Conservation (phyloP, 2,888 invertebrate genomes). For the Leptogaster cylindrica region DNA sequence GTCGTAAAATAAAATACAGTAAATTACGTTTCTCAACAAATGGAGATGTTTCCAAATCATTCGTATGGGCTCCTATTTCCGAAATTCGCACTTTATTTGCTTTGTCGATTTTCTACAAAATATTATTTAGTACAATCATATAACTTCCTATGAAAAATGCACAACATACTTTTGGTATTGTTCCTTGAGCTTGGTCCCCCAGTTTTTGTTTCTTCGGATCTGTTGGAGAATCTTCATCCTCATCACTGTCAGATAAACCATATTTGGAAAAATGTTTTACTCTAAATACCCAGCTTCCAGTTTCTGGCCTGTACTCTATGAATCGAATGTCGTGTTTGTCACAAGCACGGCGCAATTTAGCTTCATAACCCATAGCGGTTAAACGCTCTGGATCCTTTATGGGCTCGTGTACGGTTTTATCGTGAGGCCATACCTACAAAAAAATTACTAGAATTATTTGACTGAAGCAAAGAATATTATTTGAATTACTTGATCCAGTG, state of each 20-base stretch:
- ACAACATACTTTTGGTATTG: too few species aligned
- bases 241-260: slow-evolving; percentile 86
- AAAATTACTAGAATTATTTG: background rate
- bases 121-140: too few species aligned
- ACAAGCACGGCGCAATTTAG: slow-evolving; percentile 81
- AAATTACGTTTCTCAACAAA: too few species aligned
- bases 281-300: slow-evolving; percentile 97
- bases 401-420: slow-evolving; percentile 78
- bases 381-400: slow-evolving; percentile 83
- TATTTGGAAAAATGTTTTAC: slow-evolving; percentile 95
- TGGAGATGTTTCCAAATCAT: too few species aligned
- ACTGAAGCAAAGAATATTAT: too few species aligned
- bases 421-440: slow-evolving; percentile 76
- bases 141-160: too few species aligned
- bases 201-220: slow-evolving; percentile 61
- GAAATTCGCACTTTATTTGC: too few species aligned
- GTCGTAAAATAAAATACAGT: too few species aligned
- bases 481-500: slow-evolving; percentile 87
- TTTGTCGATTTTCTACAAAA: too few species aligned
- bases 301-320: slow-evolving; percentile 92
- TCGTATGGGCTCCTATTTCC: too few species aligned
- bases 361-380: slow-evolving; percentile 82
- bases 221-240: slow-evolving; percentile 74
- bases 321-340: slow-evolving; percentile 89
- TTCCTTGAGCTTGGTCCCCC: too few species aligned